Evolutionary conservation across 2,113 vertebrate species (phyloP), one percentile per base, ranked within the genome.

Genomic region (Cichladusa arquata): DNA sequence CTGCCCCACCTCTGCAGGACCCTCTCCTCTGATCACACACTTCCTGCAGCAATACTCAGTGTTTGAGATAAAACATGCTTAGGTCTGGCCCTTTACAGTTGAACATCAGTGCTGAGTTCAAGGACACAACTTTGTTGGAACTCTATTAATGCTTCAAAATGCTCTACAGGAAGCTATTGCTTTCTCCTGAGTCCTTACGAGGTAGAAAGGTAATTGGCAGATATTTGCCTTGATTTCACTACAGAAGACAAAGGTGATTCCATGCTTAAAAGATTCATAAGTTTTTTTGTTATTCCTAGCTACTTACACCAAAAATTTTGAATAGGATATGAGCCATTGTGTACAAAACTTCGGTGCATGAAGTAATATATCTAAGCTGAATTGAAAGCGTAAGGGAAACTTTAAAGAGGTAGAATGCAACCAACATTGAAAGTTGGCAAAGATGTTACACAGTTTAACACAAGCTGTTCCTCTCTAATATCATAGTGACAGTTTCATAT

Each of bases 381-480:
- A 93, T 29, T n/a, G 6, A 83, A 85, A 93, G 38, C 2, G 4
- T 50, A 86, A 94, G 54, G 54, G 67, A 88, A 96, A 92, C 66
- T 96, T 81, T 94, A 29, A 91, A 83, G 87, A 72, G 40, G 54
- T 92, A 88, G 58, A 67, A 88, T 77, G 25, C 53, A 91, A 85
- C 73, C 61, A 95, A 70, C 65, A 79, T 7, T 87, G 81, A 69
- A 91, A 82, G 33, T 70, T 97, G 95, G 94, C 96, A 95, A 80
- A 88, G 91, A 66, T 1, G 0, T 50, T 81, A 14, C 65, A 70
- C 78, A 88, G 65, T 95, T 95, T 96, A 95, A 97, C 87, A 83
- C 94, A 95, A 96, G 94, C 96, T 96, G 94, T 96, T 96, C 71
- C 42, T 92, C 61, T 86, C 92, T 93, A 95, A 96, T 96, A 96